phyloP scores from a whole-genome alignment of 2,113 vertebrate species.

The Chrysochloris asiatica region DNA sequence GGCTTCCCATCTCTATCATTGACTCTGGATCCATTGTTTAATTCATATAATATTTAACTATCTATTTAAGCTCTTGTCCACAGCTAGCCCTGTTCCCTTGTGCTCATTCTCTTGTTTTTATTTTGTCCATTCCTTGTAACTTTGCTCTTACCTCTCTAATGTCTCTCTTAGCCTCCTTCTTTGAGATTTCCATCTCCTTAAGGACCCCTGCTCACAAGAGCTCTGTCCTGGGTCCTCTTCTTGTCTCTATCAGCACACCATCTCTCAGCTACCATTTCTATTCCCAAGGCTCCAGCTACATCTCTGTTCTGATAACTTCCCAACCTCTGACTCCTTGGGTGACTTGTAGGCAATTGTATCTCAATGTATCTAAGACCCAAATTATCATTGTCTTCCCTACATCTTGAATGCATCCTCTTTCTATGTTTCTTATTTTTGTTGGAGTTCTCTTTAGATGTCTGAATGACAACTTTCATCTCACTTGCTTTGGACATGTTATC shows the following conservation, averaged over 20 bases:
- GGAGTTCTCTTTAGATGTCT: background rate
- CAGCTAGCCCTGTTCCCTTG: background rate
- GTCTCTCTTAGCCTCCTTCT: background rate
- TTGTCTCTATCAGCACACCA: background rate
- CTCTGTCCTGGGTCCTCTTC: background rate
- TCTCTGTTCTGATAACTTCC: background rate
- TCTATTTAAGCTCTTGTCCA: background rate
- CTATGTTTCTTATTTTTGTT: background rate
- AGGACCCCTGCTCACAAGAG: background rate
- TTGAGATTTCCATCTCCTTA: background rate
- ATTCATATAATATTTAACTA: too few species aligned
- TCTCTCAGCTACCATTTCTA: too few species aligned
- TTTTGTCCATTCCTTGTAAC: background rate
- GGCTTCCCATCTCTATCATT: background rate
- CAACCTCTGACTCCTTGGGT: background rate
- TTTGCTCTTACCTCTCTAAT: background rate
- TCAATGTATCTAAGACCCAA: too few species aligned
- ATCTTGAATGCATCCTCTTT: background rate
- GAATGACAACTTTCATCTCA: background rate
- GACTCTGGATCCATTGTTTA: background rate
- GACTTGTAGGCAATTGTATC: background rate
- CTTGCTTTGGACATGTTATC: background rate
- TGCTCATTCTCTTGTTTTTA: background rate
- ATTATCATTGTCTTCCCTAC: background rate
- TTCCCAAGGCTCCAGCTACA: background rate